A percentile compares a stretch with the other conserved stretches of the same genome.
Evolutionary conservation across 2,888 invertebrate species (phyloP).

Genomic region (Desoria tigrina): DNA sequence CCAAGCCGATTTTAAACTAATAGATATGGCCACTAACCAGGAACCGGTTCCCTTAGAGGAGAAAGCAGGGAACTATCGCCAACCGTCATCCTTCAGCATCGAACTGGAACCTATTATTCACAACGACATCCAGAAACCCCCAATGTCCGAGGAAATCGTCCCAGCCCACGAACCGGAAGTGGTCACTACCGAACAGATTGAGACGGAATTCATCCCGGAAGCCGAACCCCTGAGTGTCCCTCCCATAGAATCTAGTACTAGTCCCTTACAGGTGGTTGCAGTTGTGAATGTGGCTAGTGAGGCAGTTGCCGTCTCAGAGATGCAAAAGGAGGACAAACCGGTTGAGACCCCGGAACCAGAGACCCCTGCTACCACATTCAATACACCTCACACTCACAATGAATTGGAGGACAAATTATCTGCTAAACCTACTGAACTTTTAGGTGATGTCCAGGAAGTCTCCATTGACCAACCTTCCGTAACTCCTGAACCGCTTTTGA

Average conservation of each 20-base stretch:
- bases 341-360: conserved; percentile 23
- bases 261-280: conserved; percentile 14
- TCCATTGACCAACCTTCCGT: neutral
- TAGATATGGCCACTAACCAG: too few species aligned
- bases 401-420: conserved; percentile 3
- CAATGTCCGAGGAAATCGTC: conserved; percentile 3
- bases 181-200: neutral
- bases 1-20: too few species aligned
- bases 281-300: conserved; percentile 3
- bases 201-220: conserved; percentile 11
- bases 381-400: conserved; percentile 9
- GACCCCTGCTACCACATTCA: neutral
- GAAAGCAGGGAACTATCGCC: too few species aligned
- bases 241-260: conserved; percentile 13
- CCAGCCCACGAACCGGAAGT: neutral
- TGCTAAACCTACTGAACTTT: conserved; percentile 19
- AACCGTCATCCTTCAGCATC: too few species aligned
- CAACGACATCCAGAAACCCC: too few species aligned
- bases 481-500: neutral
- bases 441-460: conserved; percentile 13
- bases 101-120: too few species aligned
- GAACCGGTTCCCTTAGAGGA: too few species aligned
- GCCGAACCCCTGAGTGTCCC: conserved; percentile 12
- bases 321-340: neutral
- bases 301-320: conserved; percentile 9